Percentiles rank a stretch among this genome's conserved stretches.
phyloP scores from a whole-genome alignment of 1,140 invertebrate species.

The Brachionus rubens region DNA sequence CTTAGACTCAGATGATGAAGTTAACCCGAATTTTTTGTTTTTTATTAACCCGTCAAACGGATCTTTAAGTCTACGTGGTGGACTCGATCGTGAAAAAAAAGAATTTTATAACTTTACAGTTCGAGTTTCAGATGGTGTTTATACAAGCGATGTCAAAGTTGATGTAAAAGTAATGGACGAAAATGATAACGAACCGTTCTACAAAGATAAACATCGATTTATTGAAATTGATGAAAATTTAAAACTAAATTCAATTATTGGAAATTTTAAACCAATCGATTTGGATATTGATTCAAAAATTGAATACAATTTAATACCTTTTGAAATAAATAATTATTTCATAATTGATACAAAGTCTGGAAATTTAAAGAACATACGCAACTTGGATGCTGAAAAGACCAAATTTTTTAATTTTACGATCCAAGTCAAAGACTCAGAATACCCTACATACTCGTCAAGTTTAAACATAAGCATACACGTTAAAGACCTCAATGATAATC shows the following conservation, averaged over 20 bases:
- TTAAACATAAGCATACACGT: slow-evolving; percentile 19
- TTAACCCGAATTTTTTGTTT: slow-evolving; percentile 42
- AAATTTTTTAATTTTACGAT: not conserved
- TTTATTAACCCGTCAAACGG: slow-evolving; percentile 8
- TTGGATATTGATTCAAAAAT: not conserved
- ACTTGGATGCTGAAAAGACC: slow-evolving; percentile 12
- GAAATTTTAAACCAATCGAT: slow-evolving; percentile 11
- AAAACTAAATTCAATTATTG: not conserved
- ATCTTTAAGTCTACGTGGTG: slow-evolving; percentile 18
- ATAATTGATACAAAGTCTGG: not conserved
- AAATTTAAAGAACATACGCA: not conserved
- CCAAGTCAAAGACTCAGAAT: slow-evolving; percentile 13
- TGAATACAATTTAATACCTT: not conserved
- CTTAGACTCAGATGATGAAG: not conserved
- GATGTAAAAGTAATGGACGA: not conserved
- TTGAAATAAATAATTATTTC: not conserved
- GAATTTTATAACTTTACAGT: slow-evolving; percentile 5
- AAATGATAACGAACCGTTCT: slow-evolving; percentile 39
- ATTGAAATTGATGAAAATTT: slow-evolving; percentile 21
- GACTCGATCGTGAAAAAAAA: slow-evolving; percentile 41
- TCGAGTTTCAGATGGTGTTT: not conserved
- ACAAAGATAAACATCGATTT: not conserved
- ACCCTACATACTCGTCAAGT: not conserved
- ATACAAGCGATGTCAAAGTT: not conserved
- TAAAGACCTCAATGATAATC: slow-evolving; percentile 29